Base-by-base conservation (phyloP, 2,113 vertebrate species). In the Catharus bicknelli region DNA sequence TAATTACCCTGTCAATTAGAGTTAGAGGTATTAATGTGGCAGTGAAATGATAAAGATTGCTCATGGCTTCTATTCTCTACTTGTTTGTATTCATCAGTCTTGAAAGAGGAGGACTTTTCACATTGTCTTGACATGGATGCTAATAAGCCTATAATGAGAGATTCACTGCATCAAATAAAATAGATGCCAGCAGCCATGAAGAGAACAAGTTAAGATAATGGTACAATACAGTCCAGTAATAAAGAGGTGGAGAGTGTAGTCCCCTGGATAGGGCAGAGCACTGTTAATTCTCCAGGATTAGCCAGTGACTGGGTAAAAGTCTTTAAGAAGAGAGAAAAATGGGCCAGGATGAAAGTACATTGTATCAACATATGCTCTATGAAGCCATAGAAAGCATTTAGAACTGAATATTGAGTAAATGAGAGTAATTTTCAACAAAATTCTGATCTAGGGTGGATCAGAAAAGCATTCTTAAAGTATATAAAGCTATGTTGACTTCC, bases 1-100 rank as follows among this genome's bases (percentile, higher is more conserved):
- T 94, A 95, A 95, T 96, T 95, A 90, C 75, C 70, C 86, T 95
- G 93, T 94, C 94, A 96, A 94, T 88, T 96, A 94, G 59, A 95
- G 81, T 96, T 85, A 96, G 83, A 64, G 27, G 83, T 79, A 90
- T 92, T 92, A 94, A 95, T 43, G 55, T 76, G 62, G 40, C 77
- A 94, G 40, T 54, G 83, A 94, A 95, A 93, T 11, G 51, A 64
- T 67, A 85, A 58, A 69, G 80, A 92, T 88, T 88, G 69, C 70
- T 91, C 73, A 22, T 51, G 61, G 67, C 38, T 92, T 94, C 72
- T 95, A 51, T 83, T 91, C 66, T 82, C 80, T 70, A 36, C 77
- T 92, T 84, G 92, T 92, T 96, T 92, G 68, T 61, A 73, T 88
- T 86, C 75, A 89, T 90, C 73, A 73, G 86, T 54, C 76, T 69